These are phyloP conservation scores for Ibycter americanus DNA, from an alignment of 2,797 vertebrate species.

Conservation along the genomic window DNA sequence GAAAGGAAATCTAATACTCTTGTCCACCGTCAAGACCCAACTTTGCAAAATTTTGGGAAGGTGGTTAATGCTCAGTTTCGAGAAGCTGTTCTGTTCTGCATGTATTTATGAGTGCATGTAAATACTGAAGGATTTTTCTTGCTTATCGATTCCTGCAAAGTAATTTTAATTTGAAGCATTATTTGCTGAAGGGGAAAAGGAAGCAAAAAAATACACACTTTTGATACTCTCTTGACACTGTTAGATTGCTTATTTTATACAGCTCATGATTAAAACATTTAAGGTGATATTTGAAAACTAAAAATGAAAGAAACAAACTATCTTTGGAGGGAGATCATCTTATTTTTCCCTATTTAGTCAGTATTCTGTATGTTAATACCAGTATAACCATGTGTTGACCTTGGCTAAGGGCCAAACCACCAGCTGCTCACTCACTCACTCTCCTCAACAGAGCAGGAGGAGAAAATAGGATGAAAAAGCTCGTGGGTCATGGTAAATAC, in stretches of 20 bases:
- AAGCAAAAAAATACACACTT: neutral
- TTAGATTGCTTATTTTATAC: neutral
- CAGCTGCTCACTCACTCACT: neutral
- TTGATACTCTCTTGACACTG: neutral
- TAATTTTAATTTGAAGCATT: neutral
- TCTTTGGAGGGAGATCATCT: neutral
- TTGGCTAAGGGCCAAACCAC: neutral
- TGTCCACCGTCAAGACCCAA: neutral
- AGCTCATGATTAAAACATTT: neutral
- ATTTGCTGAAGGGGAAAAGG: neutral
- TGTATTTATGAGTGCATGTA: neutral
- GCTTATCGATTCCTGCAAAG: neutral
- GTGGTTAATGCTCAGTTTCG: neutral
- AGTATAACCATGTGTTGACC: neutral
- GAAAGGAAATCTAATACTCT: neutral
- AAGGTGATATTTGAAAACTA: neutral
- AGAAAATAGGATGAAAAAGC: neutral
- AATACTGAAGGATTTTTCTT: neutral
- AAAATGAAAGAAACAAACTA: neutral
- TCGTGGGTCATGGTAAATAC: neutral
- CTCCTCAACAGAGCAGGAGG: neutral
- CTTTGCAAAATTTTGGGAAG: neutral
- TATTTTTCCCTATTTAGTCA: neutral
- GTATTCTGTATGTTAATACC: neutral
- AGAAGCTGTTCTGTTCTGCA: neutral